Evolutionary conservation across 2,888 invertebrate species (phyloP).

Genomic region (Oligia latruncula): DNA sequence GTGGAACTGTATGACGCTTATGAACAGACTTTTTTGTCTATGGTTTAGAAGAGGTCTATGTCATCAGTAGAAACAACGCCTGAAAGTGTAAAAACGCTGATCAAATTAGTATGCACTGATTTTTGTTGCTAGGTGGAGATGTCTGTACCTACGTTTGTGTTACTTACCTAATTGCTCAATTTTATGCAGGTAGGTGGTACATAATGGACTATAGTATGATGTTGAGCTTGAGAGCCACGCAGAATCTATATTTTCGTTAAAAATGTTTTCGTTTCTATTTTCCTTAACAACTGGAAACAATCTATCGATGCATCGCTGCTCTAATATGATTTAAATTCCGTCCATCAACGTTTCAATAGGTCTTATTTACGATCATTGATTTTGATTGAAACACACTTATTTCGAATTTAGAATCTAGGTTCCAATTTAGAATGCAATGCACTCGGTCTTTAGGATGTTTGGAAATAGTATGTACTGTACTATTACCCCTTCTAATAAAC

Average conservation of each 20-base stretch:
- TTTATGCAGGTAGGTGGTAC: background rate
- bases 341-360: slow-evolving; percentile 34
- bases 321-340: slow-evolving; percentile 31
- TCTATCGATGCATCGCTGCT: background rate
- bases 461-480: background rate
- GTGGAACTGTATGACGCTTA: slow-evolving; percentile 40
- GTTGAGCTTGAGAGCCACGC: no score
- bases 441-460: slow-evolving; percentile 5
- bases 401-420: slow-evolving; percentile 42
- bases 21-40: slow-evolving; percentile 56
- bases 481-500: no score
- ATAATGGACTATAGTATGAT: background rate
- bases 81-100: slow-evolving; percentile 28
- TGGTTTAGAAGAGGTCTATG: slow-evolving; percentile 25
- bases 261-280: background rate
- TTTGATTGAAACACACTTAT: slow-evolving; percentile 49
- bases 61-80: background rate
- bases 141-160: background rate
- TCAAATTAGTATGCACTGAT: background rate
- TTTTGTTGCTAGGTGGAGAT: slow-evolving; percentile 13
- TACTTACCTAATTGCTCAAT: background rate
- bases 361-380: slow-evolving; percentile 51
- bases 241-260: background rate
- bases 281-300: slow-evolving; percentile 1
- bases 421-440: slow-evolving; percentile 41